Conservation (phyloP, 2,113 vertebrate genomes). For the Salvelinus fontinalis region DNA sequence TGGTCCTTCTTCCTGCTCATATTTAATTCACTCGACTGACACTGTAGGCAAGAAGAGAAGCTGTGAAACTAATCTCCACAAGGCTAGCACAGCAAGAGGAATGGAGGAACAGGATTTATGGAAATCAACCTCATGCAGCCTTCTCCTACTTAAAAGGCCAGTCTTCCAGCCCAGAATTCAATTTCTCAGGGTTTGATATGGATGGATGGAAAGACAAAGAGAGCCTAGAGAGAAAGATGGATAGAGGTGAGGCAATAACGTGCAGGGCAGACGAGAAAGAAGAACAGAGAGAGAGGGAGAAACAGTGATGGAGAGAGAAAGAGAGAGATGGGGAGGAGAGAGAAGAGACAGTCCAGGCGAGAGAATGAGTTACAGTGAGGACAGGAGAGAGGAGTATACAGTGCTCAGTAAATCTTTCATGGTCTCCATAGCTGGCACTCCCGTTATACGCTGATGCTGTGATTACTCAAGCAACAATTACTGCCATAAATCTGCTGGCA, state of each 20-base stretch:
- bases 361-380: too few species aligned
- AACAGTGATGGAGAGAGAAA: too few species aligned
- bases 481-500: constrained; percentile 11
- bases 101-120: not conserved
- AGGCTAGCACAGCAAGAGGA: not conserved
- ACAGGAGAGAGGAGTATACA: constrained; percentile 1
- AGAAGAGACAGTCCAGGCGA: too few species aligned
- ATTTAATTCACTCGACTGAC: not conserved
- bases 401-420: constrained; percentile 23
- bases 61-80: constrained; percentile 6
- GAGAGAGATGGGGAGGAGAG: not conserved
- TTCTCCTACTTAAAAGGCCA: not conserved
- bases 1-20: not conserved
- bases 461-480: constrained; percentile 15
- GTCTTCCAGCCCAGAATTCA: not conserved
- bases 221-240: not conserved
- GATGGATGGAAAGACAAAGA: constrained; percentile 6
- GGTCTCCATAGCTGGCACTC: constrained; percentile 5
- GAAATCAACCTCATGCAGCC: not conserved
- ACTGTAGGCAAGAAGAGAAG: not conserved
- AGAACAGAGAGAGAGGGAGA: not conserved
- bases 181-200: not conserved
- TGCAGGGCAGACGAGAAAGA: not conserved
- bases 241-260: not conserved
- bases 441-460: constrained; percentile 11